Evolutionary conservation across 1,140 invertebrate genomes (phyloP).

Genomic region (Aplysia californica): DNA sequence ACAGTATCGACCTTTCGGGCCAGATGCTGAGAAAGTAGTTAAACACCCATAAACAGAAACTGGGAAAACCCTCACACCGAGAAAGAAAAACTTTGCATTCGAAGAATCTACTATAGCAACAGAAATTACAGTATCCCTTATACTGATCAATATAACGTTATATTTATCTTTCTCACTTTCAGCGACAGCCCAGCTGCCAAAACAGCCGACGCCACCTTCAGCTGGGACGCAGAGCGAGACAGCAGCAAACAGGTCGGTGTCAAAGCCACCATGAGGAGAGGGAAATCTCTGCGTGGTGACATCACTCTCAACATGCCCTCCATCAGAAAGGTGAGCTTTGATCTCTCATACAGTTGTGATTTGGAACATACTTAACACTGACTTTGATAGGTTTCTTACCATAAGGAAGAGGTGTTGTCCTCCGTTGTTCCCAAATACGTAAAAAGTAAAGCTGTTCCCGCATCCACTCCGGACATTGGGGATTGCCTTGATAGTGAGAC

Average conservation of each 20-base stretch:
- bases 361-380: background rate
- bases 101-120: background rate
- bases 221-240: constrained; percentile 48
- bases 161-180: background rate
- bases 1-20: too few species aligned
- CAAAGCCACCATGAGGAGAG: background rate
- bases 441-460: too few species aligned
- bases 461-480: too few species aligned
- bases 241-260: constrained; percentile 17
- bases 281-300: background rate
- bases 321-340: background rate
- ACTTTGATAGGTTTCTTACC: too few species aligned
- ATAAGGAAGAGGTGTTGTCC: too few species aligned
- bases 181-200: background rate
- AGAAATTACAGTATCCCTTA: background rate
- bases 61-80: background rate
- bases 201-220: constrained; percentile 19
- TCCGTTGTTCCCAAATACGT: too few species aligned
- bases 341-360: background rate
- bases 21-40: background rate
- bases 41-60: background rate
- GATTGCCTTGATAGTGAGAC: too few species aligned
- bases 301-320: background rate
- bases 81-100: background rate
- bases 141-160: background rate